Conservation (phyloP, 1,140 invertebrate species). For the Papilio xuthus region DNA sequence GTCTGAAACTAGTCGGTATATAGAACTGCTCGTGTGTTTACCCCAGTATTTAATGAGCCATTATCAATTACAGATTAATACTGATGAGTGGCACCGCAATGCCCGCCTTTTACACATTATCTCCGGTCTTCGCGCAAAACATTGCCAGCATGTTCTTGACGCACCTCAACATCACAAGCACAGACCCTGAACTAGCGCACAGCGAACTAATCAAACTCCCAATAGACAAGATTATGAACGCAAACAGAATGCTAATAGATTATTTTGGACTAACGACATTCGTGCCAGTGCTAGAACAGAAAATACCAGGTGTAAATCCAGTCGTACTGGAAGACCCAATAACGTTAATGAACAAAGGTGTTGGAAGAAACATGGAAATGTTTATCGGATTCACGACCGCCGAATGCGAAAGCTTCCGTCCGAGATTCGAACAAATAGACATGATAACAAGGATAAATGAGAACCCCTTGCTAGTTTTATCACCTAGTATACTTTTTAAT, state of each 20-base stretch:
- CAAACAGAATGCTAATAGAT: slow-evolving; percentile 55
- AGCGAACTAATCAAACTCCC: slow-evolving; percentile 55
- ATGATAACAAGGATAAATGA: slow-evolving; percentile 53
- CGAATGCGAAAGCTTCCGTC: slow-evolving; percentile 65
- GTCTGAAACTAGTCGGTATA: neutral
- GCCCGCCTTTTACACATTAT: slow-evolving; percentile 55
- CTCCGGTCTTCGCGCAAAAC: slow-evolving; percentile 57
- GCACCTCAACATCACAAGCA: slow-evolving; percentile 54
- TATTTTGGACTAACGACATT: slow-evolving; percentile 58
- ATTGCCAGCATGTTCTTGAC: slow-evolving; percentile 52
- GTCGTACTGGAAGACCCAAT: slow-evolving; percentile 69
- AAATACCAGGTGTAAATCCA: slow-evolving; percentile 54
- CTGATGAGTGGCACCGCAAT: slow-evolving; percentile 67
- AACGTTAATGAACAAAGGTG: slow-evolving; percentile 51
- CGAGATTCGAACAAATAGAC: slow-evolving; percentile 57
- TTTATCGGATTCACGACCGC: slow-evolving; percentile 62
- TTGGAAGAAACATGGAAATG: slow-evolving; percentile 60
- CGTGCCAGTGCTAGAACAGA: slow-evolving; percentile 61
- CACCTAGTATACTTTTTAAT: slow-evolving; percentile 51
- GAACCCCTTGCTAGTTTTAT: slow-evolving; percentile 50
- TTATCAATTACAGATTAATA: slow-evolving; percentile 60
- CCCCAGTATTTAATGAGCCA: neutral
- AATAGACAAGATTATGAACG: slow-evolving; percentile 57
- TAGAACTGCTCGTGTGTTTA: neutral
- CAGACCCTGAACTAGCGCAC: slow-evolving; percentile 57